Evolutionary conservation across 2,888 invertebrate species (phyloP), one percentile per base, ranked within the genome.

Genomic region (Marronus borbonicus): DNA sequence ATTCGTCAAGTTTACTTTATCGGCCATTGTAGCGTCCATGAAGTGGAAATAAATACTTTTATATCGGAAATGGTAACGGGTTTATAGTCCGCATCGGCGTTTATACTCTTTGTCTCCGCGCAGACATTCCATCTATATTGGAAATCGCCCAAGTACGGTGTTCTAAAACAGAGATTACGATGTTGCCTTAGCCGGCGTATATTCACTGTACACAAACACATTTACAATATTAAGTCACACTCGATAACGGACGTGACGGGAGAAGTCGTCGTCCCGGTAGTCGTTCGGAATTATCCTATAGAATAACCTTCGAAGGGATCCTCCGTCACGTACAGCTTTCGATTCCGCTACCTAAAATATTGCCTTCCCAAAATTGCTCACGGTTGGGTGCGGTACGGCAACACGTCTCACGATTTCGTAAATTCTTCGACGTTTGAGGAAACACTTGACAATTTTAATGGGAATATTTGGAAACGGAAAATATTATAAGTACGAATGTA

Each of bases 161-260:
- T 58, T 72, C 58, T 44, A 14, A 39, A 20, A 60, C 58, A 58
- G 39, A 58, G 72, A 72, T 72, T 72, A 72, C 72, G 58, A 28
- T 55, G 58, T 58, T 58, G 55, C 58, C 14, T 72, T 60, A 58
- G 3, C 50, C 17, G 72, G 36, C 20, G 28, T 58, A 58, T 72
- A 58, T 58, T 17, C 17, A 58, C 60, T 72, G 36, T 36, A 72
- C 58, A 58, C 58, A 60, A 72, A 58, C 60, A 72, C 72, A 58
- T 60, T 72, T 31, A 58, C 58, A 20, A 72, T 58, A 72, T 72
- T 72, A 72, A 72, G 72, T 72, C 72, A 72, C 58, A 72, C 72
- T 72, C 39, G 44, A 44, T 72, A 72, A 58, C 72, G 58, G 20
- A 72, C 72, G 72, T 72, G 72, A 72, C 58, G 39, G 39, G 17